A percentile compares a stretch with the other conserved stretches of the same genome.
Evolutionary conservation across 2,888 invertebrate genomes (phyloP).

Genomic region (Thysanoteuthis rhombus): DNA sequence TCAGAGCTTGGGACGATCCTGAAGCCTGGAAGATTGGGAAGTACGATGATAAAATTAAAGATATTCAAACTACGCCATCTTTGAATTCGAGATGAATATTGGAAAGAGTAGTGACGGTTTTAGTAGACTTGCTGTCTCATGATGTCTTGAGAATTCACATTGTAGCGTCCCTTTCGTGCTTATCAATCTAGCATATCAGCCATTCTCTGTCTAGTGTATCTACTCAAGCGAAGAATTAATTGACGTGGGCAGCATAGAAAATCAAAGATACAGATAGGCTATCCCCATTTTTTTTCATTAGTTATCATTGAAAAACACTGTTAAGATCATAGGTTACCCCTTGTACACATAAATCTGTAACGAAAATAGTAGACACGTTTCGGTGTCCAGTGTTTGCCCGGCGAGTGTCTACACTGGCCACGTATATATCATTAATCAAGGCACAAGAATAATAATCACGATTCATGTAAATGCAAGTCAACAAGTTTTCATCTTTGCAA

Average conservation of each 20-base stretch:
- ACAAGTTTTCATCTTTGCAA: not conserved
- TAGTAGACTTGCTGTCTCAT: no score
- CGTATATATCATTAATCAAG: not conserved
- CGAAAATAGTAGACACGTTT: not conserved
- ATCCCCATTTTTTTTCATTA: not conserved
- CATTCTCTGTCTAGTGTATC: no score
- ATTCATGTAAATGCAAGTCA: constrained; percentile 12
- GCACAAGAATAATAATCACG: not conserved
- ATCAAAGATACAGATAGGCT: not conserved
- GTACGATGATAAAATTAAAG: no score
- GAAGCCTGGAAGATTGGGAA: no score
- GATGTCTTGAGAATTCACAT: no score
- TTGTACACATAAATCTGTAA: not conserved
- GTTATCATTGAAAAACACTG: not conserved
- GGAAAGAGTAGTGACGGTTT: no score
- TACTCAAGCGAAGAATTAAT: not conserved
- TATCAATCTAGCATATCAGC: no score
- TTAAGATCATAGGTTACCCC: not conserved
- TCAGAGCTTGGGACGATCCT: no score
- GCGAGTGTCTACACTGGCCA: not conserved
- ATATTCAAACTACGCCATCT: no score
- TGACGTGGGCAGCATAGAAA: not conserved
- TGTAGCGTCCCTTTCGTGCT: no score
- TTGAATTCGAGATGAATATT: no score
- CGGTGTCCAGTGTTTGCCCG: not conserved